Evolutionary conservation across 2,113 vertebrate species (phyloP).

Genomic region (Perca flavescens): DNA sequence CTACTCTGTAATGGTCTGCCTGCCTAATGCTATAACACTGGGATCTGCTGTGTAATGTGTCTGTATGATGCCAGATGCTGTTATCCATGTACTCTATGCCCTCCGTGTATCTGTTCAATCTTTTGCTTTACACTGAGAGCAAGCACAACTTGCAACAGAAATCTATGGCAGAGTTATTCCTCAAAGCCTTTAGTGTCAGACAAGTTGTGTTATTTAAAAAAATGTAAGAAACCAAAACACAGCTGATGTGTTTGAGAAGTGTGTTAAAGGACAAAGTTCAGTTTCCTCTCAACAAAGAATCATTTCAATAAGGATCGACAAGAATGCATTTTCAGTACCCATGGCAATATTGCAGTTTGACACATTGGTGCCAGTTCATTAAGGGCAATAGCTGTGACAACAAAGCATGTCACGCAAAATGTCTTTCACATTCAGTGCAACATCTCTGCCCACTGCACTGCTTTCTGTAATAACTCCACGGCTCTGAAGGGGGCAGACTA

Average conservation of each 20-base stretch:
- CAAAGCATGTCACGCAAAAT: neutral
- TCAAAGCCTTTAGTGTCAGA: slow-evolving; percentile 11
- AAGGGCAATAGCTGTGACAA: neutral
- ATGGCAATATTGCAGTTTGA: slow-evolving; percentile 16
- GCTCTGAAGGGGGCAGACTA: neutral
- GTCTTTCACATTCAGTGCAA: slow-evolving; percentile 23
- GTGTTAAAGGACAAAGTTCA: neutral
- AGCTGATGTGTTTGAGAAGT: neutral
- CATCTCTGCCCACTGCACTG: neutral
- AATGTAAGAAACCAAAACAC: neutral
- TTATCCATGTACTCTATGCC: neutral
- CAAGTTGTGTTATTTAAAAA: slow-evolving; percentile 7
- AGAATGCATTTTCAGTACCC: slow-evolving; percentile 14
- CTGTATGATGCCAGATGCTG: neutral
- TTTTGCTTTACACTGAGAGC: neutral
- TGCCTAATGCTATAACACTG: neutral
- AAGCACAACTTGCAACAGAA: neutral
- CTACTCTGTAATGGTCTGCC: neutral
- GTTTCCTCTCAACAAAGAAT: neutral
- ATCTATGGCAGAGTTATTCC: slow-evolving; percentile 7
- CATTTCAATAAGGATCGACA: neutral
- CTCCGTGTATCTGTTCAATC: neutral
- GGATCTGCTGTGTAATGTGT: neutral
- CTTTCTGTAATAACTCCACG: neutral
- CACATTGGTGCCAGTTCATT: slow-evolving; percentile 44